These are phyloP conservation scores for Agrochola lychnidis DNA, from an alignment of 2,888 invertebrate species.

Conservation along the genomic window DNA sequence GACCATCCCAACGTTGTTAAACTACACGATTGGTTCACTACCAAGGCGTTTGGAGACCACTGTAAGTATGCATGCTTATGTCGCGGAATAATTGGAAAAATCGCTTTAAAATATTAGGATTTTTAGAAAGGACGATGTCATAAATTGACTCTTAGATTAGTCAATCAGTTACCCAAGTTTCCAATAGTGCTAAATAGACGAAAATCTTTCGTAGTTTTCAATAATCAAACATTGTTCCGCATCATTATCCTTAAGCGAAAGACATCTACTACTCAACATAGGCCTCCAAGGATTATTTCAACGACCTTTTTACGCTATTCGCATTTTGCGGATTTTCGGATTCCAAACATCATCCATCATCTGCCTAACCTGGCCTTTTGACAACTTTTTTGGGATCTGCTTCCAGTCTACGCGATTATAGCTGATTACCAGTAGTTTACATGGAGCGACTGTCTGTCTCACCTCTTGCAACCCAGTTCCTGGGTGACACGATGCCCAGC, in stretches of 20 bases:
- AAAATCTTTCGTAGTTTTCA: background rate
- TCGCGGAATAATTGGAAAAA: background rate
- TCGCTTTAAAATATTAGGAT: background rate
- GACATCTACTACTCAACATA: background rate
- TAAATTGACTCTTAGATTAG: background rate
- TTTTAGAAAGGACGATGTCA: background rate
- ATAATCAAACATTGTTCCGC: background rate
- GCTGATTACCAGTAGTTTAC: background rate
- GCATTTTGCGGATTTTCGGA: background rate
- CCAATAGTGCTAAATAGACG: background rate
- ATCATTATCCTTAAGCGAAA: background rate
- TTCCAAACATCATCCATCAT: background rate
- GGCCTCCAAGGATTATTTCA: no score
- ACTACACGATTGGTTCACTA: slow-evolving; percentile 97
- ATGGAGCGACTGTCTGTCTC: background rate
- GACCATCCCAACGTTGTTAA: slow-evolving; percentile 98
- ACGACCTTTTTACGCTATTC: background rate
- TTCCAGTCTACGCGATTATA: background rate
- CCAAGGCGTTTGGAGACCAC: slow-evolving; percentile 98
- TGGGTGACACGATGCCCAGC: background rate
- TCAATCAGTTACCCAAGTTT: background rate
- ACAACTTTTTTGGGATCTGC: background rate
- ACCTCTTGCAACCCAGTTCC: no score
- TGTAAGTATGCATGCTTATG: slow-evolving; percentile 91
- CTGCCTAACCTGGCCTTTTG: background rate